These are phyloP conservation scores for Coecobrya sp. DNA, from an alignment of 2,888 invertebrate species.

Conservation along the genomic window DNA sequence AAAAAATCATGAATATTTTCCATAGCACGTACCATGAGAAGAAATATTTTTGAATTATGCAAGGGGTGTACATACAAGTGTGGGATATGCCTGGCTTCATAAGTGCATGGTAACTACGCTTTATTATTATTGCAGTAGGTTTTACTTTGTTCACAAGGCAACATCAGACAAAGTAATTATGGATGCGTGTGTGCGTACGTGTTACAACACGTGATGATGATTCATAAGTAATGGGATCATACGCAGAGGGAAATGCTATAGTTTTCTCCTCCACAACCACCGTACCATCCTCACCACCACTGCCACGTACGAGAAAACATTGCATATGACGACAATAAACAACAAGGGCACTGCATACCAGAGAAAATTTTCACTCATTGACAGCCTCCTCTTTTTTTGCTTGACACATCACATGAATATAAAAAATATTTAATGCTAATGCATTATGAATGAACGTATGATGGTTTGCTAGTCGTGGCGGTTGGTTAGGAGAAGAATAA, in stretches of 20 bases:
- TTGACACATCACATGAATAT: constrained; percentile 43
- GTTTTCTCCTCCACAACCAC: background rate
- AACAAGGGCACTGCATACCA: background rate
- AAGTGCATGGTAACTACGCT: background rate
- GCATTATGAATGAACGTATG: constrained; percentile 59
- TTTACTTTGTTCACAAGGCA: background rate
- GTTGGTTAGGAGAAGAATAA: constrained; percentile 2
- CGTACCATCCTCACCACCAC: background rate
- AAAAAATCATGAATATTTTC: constrained; percentile 39
- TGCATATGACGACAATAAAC: background rate
- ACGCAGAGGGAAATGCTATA: constrained; percentile 41
- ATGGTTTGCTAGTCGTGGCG: background rate
- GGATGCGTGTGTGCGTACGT: constrained; percentile 44
- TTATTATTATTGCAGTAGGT: background rate
- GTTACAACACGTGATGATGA: constrained; percentile 71
- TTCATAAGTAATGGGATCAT: constrained; percentile 43
- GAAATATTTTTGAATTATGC: constrained; percentile 20
- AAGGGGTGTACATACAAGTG: constrained; percentile 11
- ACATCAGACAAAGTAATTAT: constrained; percentile 48
- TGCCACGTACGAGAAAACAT: background rate
- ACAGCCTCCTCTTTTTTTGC: constrained; percentile 38
- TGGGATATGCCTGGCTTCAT: background rate
- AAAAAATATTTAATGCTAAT: constrained; percentile 56
- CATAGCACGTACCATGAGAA: background rate
- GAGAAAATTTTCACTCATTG: constrained; percentile 41